phyloP scores from a whole-genome alignment of 1,140 invertebrate genomes.

The Telenomus remus region DNA sequence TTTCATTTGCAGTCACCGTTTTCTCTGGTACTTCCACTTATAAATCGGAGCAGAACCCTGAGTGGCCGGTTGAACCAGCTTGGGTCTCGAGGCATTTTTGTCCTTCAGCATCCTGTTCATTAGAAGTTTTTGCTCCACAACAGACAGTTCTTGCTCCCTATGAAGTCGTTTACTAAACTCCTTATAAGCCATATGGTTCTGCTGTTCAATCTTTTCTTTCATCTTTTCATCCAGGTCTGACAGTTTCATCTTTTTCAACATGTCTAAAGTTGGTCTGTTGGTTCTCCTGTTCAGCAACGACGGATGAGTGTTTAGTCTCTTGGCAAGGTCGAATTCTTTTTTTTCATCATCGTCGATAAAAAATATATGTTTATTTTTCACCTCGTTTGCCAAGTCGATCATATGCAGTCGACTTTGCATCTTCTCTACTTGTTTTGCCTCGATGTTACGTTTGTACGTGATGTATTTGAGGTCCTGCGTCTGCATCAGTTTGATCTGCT shows the following conservation, averaged over 20 bases:
- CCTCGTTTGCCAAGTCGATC: conserved; percentile 82
- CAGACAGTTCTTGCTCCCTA: conserved; percentile 85
- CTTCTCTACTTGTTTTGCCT: conserved; percentile 91
- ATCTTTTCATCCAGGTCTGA: conserved; percentile 76
- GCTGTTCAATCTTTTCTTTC: conserved; percentile 77
- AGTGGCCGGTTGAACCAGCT: conserved; percentile 80
- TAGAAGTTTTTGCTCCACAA: conserved; percentile 91
- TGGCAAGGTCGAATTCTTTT: conserved; percentile 83
- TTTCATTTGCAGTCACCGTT: conserved; percentile 68
- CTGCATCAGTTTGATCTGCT: conserved; percentile 92
- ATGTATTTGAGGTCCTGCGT: conserved; percentile 95
- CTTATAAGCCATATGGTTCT: conserved; percentile 82
- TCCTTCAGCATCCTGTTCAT: conserved; percentile 84
- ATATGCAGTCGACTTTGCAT: conserved; percentile 89
- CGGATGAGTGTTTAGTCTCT: conserved; percentile 85
- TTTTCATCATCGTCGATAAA: conserved; percentile 85
- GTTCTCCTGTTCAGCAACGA: conserved; percentile 80
- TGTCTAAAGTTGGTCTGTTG: conserved; percentile 81
- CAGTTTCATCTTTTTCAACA: conserved; percentile 78
- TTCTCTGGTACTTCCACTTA: conserved; percentile 90
- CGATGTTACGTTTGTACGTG: conserved; percentile 87
- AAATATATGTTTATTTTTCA: conserved; percentile 86
- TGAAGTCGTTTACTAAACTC: conserved; percentile 88
- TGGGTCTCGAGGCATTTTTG: conserved; percentile 80
- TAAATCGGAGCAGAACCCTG: conserved; percentile 86